Evolutionary conservation across 2,797 vertebrate species (phyloP), one percentile per base, ranked within the genome.

Genomic region (Echiichthys vipera): DNA sequence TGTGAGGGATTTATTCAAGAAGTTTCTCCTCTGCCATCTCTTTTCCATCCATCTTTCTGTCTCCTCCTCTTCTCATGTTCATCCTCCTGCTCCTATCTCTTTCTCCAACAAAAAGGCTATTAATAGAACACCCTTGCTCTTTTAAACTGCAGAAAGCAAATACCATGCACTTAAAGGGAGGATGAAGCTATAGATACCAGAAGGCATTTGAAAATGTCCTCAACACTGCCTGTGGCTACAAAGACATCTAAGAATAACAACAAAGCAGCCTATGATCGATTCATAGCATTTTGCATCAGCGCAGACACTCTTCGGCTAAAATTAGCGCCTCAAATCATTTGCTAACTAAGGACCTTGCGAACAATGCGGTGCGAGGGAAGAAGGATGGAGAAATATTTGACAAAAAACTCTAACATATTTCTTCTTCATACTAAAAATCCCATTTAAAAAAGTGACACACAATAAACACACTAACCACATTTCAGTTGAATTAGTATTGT

Each of bases 161-260:
- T 86, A 87, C 70, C 3, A 71, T 81, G 81, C 87, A 89, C 89
- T 92, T 91, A 90, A 89, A 90, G 71, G 73, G 46, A 82, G 64
- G 77, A 75, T 86, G 81, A 73, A 85, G 82, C 84, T 70, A 64
- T 86, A 90, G 86, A 92, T 85, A 91, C 84, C 85, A 79, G 85
- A 71, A 91, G 84, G 71, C 75, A 42, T 88, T 87, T 83, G 77
- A 88, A 93, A 85, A 89, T 90, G 84, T 90, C 89, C 79, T 86
- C 72, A 68, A 62, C 74, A n/a, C 61, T 67, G 77, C 90, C 82
- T 30, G n/a, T n/a, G 72, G 89, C 85, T 90, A 88, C 88, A 91
- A 89, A 92, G 85, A 86, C 50, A 46, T 81, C 90, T 88, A 92
- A 93, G 84, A 94, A 94, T 94, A 92, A 87, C 82, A 88, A 85